Base-by-base conservation (phyloP, 2,888 invertebrate genomes). In the Netelia melanura region DNA sequence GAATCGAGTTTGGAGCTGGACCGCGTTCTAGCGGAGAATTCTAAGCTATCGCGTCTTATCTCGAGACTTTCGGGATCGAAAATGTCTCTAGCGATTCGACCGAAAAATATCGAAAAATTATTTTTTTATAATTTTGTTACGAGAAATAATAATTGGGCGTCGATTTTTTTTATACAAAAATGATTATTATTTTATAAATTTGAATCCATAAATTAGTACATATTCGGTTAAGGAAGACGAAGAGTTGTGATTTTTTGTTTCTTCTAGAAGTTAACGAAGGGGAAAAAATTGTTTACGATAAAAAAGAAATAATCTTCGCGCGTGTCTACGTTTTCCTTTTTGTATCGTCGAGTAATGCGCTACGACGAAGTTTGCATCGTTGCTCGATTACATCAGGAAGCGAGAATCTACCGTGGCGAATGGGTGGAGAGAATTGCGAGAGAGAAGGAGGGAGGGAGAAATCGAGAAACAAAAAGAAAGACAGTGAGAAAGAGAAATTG, bases 351-450 rank as follows among this genome's bases (percentile, higher is more conserved):
- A 54, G 68, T 54, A 68, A 68, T 54, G 68, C 48, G 54, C 25
- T 14, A 68, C 56, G 70, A 70, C 70, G 56, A 38, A 21, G 30
- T 71, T 58, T 43, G 71, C 71, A 58, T 58, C 71, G 71, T 54
- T 54, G 54, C 54, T 11, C 54, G 54, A 71, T 71, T 58, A 43
- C 56, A 71, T 58, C 43, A 58, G 38, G 43, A 71, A 71, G 21
- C 38, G 21, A 14, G 54, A 54, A 54, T n/a, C n/a, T 5, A n/a
- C 6, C 30, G 30, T 30, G 14, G 54, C 54, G 54, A n/a, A 54
- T 10, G 52, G 3, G 54, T n/a, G n/a, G 54, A 54, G 54, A 54
- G 54, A 52, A 52, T 11, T n/a, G 3, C 11, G 14, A 52, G n/a
- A 5, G n/a, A 54, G 54, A 54, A n/a, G n/a, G 54, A 54, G 54